phyloP scores from a whole-genome alignment of 2,113 vertebrate genomes.

The Tiliqua scincoides region DNA sequence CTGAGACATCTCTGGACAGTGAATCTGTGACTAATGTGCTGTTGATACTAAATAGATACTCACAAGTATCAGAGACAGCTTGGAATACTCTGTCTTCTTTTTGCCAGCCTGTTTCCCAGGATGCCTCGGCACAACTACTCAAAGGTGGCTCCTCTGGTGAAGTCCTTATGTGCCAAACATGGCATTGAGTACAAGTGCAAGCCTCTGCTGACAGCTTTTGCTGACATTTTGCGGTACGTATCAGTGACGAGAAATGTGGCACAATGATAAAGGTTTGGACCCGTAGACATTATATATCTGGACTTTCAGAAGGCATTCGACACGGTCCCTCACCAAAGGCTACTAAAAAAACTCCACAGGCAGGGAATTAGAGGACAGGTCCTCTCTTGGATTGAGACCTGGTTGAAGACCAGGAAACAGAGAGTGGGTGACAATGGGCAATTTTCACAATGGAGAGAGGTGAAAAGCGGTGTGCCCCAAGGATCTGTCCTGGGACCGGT shows the following conservation, averaged over 20 bases:
- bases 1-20: neutral
- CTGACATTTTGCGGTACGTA: constrained; percentile 84
- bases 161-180: constrained; percentile 84
- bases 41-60: neutral
- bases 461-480: no score
- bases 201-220: constrained; percentile 78
- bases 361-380: no score
- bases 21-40: neutral
- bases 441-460: no score
- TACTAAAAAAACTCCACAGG: no score
- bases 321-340: no score
- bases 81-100: neutral
- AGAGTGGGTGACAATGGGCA: no score
- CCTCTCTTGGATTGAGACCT: no score
- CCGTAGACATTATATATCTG: no score
- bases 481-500: no score
- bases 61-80: neutral
- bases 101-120: constrained; percentile 83
- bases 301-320: neutral
- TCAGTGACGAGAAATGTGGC: neutral
- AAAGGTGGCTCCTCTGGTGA: constrained; percentile 82
- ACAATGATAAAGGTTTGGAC: neutral
- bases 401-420: no score
- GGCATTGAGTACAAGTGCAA: constrained; percentile 86
- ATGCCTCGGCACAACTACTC: constrained; percentile 94